Conservation (phyloP, 1,140 invertebrate species). For the Scaptomyza montana region DNA sequence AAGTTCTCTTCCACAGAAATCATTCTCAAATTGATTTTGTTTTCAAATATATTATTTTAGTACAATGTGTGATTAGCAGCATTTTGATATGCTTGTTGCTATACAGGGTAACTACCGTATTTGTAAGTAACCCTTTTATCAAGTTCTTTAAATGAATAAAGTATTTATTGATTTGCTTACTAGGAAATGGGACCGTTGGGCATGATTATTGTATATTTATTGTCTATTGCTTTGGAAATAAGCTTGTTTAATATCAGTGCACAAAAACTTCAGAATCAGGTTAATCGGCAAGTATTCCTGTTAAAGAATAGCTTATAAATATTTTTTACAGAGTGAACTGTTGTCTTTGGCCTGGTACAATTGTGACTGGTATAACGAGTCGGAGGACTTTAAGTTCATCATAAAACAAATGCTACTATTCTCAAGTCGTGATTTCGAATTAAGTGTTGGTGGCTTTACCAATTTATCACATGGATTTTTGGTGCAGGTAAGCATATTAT, state of each 20-base stretch:
- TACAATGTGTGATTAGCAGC: conserved; percentile 66
- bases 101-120: conserved; percentile 66
- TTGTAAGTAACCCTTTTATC: conserved; percentile 35
- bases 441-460: conserved; percentile 72
- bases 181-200: too few species aligned
- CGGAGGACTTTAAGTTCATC: conserved; percentile 63
- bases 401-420: conserved; percentile 68
- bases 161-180: too few species aligned
- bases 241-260: conserved; percentile 67
- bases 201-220: too few species aligned
- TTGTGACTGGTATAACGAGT: conserved; percentile 69
- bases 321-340: conserved; percentile 52
- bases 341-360: conserved; percentile 66
- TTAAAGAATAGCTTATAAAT: not conserved
- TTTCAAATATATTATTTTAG: conserved; percentile 55
- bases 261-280: conserved; percentile 62
- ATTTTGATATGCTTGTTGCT: conserved; percentile 72
- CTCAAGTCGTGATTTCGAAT: conserved; percentile 41
- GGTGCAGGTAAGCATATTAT: conserved; percentile 49
- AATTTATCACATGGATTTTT: conserved; percentile 67
- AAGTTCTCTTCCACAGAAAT: conserved; percentile 35
- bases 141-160: not conserved
- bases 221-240: conserved; percentile 65
- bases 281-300: not conserved
- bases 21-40: conserved; percentile 50